A percentile compares a stretch with the other conserved stretches of the same genome.
phyloP scores from a whole-genome alignment of 2,113 vertebrate genomes.

The Camelus bactrianus region DNA sequence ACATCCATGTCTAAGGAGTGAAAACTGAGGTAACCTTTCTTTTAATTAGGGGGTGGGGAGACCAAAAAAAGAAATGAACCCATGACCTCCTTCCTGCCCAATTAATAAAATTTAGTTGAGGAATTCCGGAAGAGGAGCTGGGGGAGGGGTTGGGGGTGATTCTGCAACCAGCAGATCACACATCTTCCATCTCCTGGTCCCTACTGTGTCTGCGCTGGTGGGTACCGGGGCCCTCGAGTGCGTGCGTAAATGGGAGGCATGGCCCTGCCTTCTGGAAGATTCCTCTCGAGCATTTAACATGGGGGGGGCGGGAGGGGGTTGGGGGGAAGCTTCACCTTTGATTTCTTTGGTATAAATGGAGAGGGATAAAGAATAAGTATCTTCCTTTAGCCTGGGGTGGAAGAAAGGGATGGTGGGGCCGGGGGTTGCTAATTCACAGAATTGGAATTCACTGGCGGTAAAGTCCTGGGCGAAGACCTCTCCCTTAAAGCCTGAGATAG shows the following conservation, averaged over 20 bases:
- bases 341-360: conserved; percentile 94
- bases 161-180: conserved; percentile 91
- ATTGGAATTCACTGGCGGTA: conserved; percentile 98
- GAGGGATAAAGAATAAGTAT: conserved; percentile 79
- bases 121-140: conserved; percentile 81
- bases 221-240: not conserved
- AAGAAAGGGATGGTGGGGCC: not conserved
- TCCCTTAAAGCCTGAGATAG: conserved; percentile 99
- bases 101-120: conserved; percentile 83
- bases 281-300: not conserved
- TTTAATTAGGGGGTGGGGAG: conserved; percentile 63
- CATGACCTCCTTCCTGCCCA: conserved; percentile 85
- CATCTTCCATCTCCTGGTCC: conserved; percentile 80
- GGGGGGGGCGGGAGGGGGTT: not conserved
- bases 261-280: conserved; percentile 37
- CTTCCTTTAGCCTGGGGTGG: conserved; percentile 82
- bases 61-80: conserved; percentile 66
- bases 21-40: conserved; percentile 98
- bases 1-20: conserved; percentile 92
- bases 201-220: not conserved
- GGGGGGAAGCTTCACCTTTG: conserved; percentile 78
- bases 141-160: conserved; percentile 25
- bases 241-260: not conserved
- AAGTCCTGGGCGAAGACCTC: conserved; percentile 97
- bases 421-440: conserved; percentile 95